Percentiles rank a stretch among this genome's conserved stretches.
These are phyloP conservation scores for Triplophysa bombifrons DNA, from an alignment of 2,797 vertebrate species.

Conservation along the genomic window DNA sequence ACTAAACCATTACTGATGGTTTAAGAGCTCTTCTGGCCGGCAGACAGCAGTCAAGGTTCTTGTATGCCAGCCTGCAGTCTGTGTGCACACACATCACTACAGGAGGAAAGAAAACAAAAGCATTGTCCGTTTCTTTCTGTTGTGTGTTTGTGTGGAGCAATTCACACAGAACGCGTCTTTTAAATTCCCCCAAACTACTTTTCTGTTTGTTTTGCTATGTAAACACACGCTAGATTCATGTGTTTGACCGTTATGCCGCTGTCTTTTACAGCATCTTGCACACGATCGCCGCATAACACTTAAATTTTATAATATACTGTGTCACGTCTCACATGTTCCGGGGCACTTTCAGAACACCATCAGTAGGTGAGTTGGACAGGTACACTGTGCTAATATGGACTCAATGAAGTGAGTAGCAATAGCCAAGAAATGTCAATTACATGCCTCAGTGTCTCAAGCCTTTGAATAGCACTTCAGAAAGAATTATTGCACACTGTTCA, in stretches of 20 bases:
- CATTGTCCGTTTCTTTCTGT: background rate
- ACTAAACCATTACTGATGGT: background rate
- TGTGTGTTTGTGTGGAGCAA: background rate
- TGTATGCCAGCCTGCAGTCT: background rate
- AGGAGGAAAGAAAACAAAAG: background rate
- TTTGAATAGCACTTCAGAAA: conserved; percentile 11
- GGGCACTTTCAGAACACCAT: background rate
- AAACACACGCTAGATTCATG: background rate
- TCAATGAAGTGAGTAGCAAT: conserved; percentile 21
- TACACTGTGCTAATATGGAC: background rate
- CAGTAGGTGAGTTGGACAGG: background rate
- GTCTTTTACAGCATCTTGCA: no score
- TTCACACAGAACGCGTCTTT: no score
- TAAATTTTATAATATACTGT: background rate
- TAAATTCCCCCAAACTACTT: no score
- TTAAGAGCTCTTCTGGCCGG: conserved; percentile 5
- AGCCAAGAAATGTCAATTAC: conserved; percentile 34
- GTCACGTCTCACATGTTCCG: background rate
- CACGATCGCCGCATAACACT: background rate
- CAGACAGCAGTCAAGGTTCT: background rate
- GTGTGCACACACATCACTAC: background rate
- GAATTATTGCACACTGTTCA: conserved; percentile 22
- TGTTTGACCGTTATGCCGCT: no score
- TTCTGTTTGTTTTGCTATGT: no score
- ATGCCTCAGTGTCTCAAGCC: conserved; percentile 37